phyloP scores from a whole-genome alignment of 2,797 vertebrate genomes.

The Trachops cirrhosus region DNA sequence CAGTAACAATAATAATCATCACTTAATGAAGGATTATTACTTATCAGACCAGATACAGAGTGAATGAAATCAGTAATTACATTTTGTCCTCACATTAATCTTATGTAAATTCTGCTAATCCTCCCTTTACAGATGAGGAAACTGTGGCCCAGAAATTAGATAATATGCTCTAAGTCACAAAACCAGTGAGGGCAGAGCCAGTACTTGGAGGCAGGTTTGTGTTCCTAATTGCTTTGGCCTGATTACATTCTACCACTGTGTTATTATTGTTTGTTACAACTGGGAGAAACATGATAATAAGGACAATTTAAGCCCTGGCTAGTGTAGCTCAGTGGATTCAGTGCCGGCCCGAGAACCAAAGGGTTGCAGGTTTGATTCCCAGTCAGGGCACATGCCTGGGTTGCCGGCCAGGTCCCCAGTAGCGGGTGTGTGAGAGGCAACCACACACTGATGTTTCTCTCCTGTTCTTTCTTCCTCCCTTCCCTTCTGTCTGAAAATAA shows the following conservation, averaged over 20 bases:
- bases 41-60: background rate
- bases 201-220: background rate
- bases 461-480: too few species aligned
- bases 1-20: background rate
- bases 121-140: constrained; percentile 7
- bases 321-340: too few species aligned
- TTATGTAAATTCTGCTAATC: background rate
- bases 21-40: constrained; percentile 3
- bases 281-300: background rate
- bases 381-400: too few species aligned
- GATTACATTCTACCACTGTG: background rate
- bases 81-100: background rate
- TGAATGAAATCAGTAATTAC: background rate
- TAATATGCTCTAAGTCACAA: background rate
- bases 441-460: too few species aligned
- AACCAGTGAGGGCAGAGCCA: background rate
- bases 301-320: background rate
- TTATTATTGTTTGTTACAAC: background rate
- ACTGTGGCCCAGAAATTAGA: background rate
- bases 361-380: too few species aligned
- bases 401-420: too few species aligned
- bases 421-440: too few species aligned
- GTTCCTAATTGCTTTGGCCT: background rate
- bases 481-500: too few species aligned
- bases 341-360: too few species aligned